phyloP scores from a whole-genome alignment of 2,113 vertebrate species.

The Salminus brasiliensis region DNA sequence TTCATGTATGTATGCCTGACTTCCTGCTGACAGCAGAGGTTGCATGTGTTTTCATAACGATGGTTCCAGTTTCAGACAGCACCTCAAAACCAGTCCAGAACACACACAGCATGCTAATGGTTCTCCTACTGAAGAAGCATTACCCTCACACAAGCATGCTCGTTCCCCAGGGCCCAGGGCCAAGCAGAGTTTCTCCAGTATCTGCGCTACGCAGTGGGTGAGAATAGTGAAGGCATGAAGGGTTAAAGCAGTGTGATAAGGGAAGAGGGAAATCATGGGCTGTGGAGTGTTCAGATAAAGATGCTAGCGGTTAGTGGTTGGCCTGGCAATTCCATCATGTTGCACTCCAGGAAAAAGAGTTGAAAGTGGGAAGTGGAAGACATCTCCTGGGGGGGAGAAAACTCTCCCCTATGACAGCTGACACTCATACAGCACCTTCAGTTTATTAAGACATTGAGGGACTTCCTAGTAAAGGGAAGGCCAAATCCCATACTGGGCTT shows the following conservation, averaged over 20 bases:
- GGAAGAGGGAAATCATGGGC: not conserved
- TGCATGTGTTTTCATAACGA: not conserved
- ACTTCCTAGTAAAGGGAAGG: not conserved
- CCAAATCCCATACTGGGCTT: not conserved
- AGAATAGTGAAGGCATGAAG: not conserved
- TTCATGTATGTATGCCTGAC: not conserved
- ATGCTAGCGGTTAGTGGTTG: not conserved
- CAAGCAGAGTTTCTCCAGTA: not conserved
- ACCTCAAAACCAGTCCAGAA: not conserved
- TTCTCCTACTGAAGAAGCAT: not conserved
- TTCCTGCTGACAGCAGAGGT: constrained; percentile 11
- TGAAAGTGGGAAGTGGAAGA: constrained; percentile 1
- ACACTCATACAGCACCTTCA: not conserved
- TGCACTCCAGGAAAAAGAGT: not conserved
- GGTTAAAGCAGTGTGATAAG: not conserved
- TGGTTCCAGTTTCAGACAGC: not conserved
- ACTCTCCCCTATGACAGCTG: not conserved
- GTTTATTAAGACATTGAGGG: not conserved
- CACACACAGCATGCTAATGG: not conserved
- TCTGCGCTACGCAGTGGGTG: not conserved
- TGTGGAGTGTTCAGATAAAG: not conserved
- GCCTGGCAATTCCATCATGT: constrained; percentile 13
- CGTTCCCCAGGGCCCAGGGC: not conserved
- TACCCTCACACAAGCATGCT: not conserved
- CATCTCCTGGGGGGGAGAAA: not conserved